These are phyloP conservation scores for Macquaria australasica DNA, from an alignment of 2,113 vertebrate genomes.

Conservation along the genomic window DNA sequence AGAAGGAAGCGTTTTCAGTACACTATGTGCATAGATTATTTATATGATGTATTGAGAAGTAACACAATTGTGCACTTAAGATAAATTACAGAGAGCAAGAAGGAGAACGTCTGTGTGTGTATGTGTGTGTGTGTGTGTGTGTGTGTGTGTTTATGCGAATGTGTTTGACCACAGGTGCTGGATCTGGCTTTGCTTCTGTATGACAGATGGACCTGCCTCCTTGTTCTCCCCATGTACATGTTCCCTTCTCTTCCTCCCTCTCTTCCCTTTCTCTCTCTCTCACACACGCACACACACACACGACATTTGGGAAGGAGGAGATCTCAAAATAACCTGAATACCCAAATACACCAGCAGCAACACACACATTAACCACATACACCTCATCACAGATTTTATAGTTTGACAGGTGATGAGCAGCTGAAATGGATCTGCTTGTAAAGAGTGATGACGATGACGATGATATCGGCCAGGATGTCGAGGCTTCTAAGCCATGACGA, in stretches of 20 bases:
- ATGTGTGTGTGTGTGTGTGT: background rate
- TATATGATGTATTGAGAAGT: background rate
- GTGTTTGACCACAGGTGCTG: slow-evolving; percentile 61
- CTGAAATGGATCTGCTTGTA: slow-evolving; percentile 5
- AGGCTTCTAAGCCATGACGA: background rate
- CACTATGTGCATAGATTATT: slow-evolving; percentile 11
- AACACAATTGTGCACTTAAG: slow-evolving; percentile 33
- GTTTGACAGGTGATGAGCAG: slow-evolving; percentile 32
- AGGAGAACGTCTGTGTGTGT: background rate
- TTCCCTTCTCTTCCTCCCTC: slow-evolving; percentile 59
- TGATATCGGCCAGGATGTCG: background rate
- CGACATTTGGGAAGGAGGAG: slow-evolving; percentile 40
- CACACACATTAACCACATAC: slow-evolving; percentile 2
- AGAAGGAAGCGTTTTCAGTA: background rate
- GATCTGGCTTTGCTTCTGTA: slow-evolving; percentile 67
- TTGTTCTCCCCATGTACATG: slow-evolving; percentile 73
- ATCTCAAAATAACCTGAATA: slow-evolving; percentile 68
- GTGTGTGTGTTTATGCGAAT: background rate
- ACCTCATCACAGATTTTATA: background rate
- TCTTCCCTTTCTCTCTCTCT: background rate
- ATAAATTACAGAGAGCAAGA: background rate
- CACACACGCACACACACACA: background rate
- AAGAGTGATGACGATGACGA: slow-evolving; percentile 25
- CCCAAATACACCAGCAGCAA: slow-evolving; percentile 40
- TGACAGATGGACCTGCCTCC: slow-evolving; percentile 80